Evolutionary conservation across 1,140 invertebrate species (phyloP), one percentile per base, ranked within the genome.

Genomic region (Scylla paramamosain): DNA sequence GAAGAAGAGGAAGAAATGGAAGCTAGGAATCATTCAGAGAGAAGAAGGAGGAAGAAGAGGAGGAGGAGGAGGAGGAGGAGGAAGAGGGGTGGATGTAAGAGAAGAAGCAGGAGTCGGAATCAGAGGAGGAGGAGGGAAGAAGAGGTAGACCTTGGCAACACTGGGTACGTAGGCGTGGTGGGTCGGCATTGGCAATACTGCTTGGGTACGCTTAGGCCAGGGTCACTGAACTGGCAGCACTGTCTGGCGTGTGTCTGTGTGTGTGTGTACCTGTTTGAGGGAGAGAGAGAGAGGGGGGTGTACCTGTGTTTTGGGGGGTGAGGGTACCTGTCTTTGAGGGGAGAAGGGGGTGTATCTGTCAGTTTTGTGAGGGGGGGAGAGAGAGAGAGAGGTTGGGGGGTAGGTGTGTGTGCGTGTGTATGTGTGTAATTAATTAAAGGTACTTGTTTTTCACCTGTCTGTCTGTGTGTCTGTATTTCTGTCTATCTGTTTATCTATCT

Each of bases 181-280:
- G 0, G 67, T 25, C 52, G 8, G 67, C 67, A 20, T n/a, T 77
- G 67, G 67, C 25, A 77, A 77, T 20, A 77, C 67, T 77, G 67
- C 25, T 77, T 77, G 67, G 67, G 67, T 77, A 77, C 67, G 25
- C 20, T 20, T 77, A n/a, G 67, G 67, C 25, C 25, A n/a, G 67
- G 67, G 67, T 77, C 25, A 77, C 67, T 77, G 67, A 77, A 77
- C 67, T n/a, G 16, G 12, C 12, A n/a, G 10, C 20, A n/a, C 16
- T 77, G 67, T 77, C 67, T 77, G 20, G n/a, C n/a, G 67, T n/a
- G 67, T 77, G 67, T 77, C 67, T 77, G 67, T 77, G 67, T n/a
- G 59, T 67, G 59, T 25, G 59, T 77, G 67, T 77, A 20, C 20
- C 12, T 77, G 67, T 77, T 6, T n/a, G 67, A 20, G 12, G 1